Percentiles rank a stretch among this genome's conserved stretches.
These are phyloP conservation scores for Yponomeuta plumbellus DNA, from an alignment of 2,888 invertebrate genomes.

Conservation along the genomic window DNA sequence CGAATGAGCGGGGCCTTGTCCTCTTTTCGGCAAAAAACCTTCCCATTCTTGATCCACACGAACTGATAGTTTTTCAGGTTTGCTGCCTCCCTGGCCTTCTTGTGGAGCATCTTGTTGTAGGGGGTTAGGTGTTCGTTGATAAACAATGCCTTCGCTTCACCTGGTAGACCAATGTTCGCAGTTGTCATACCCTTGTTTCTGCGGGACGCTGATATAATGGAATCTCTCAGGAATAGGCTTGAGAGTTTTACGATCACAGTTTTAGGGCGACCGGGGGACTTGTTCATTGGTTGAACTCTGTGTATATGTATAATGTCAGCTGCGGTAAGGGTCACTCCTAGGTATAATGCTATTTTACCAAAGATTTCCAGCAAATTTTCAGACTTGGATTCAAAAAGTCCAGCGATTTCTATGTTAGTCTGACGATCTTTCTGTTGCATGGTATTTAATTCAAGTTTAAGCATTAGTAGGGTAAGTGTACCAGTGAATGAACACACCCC, in stretches of 20 bases:
- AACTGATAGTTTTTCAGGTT: background rate
- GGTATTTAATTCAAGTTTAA: background rate
- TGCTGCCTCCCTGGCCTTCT: background rate
- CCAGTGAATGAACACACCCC: too few relatives aligned
- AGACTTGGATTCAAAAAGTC: background rate
- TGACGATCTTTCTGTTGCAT: background rate
- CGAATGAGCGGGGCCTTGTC: background rate
- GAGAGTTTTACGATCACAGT: background rate
- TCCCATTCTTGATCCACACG: background rate
- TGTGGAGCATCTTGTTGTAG: background rate
- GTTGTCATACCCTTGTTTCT: background rate
- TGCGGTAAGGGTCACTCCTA: background rate
- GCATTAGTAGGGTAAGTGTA: too few relatives aligned
- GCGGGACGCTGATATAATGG: background rate
- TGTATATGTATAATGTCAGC: background rate
- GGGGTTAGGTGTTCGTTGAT: slow-evolving; percentile 1
- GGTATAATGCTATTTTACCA: background rate
- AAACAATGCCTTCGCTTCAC: background rate
- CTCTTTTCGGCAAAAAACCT: background rate
- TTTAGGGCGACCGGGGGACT: background rate
- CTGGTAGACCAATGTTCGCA: background rate
- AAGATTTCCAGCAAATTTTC: background rate
- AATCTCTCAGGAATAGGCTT: background rate
- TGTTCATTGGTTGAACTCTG: background rate
- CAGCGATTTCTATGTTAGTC: background rate